phyloP scores from a whole-genome alignment of 2,888 invertebrate species.

The Gibbula magus region DNA sequence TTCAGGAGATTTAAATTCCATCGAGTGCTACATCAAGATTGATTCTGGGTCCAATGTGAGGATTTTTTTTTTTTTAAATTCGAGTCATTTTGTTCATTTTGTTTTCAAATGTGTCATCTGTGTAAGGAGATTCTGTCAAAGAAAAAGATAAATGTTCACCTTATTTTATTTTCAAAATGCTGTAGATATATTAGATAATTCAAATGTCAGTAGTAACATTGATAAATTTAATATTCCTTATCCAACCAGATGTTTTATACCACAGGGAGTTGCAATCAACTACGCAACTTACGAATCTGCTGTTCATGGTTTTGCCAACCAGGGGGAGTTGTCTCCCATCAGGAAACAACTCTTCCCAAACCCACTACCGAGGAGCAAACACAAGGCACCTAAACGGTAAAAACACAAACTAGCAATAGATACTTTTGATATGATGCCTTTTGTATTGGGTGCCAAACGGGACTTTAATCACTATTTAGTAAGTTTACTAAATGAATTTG shows the following conservation, averaged over 20 bases:
- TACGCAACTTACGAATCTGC: slow-evolving; percentile 93
- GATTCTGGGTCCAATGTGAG: slow-evolving; percentile 67
- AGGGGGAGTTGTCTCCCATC: slow-evolving; percentile 81
- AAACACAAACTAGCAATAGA: not conserved
- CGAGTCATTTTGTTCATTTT: too few species aligned
- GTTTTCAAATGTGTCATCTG: too few species aligned
- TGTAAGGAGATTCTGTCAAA: too few species aligned
- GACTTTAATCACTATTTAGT: too few species aligned
- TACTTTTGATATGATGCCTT: not conserved
- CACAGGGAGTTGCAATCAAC: slow-evolving; percentile 78
- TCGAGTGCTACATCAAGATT: slow-evolving; percentile 80
- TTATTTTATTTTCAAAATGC: too few species aligned
- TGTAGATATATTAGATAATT: too few species aligned
- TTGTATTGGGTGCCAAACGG: too few species aligned
- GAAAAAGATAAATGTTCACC: too few species aligned
- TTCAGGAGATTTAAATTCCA: slow-evolving; percentile 84
- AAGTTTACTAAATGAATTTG: too few species aligned
- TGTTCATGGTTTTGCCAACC: slow-evolving; percentile 84
- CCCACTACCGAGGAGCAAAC: slow-evolving; percentile 65
- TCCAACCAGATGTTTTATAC: too few species aligned
- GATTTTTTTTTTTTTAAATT: slow-evolving; percentile 15
- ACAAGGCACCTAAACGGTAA: slow-evolving; percentile 57
- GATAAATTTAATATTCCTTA: too few species aligned
- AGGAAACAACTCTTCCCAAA: slow-evolving; percentile 83
- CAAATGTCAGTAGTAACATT: too few species aligned